Conservation (phyloP, 2,797 vertebrate species). For the Xiphophorus birchmanni region DNA sequence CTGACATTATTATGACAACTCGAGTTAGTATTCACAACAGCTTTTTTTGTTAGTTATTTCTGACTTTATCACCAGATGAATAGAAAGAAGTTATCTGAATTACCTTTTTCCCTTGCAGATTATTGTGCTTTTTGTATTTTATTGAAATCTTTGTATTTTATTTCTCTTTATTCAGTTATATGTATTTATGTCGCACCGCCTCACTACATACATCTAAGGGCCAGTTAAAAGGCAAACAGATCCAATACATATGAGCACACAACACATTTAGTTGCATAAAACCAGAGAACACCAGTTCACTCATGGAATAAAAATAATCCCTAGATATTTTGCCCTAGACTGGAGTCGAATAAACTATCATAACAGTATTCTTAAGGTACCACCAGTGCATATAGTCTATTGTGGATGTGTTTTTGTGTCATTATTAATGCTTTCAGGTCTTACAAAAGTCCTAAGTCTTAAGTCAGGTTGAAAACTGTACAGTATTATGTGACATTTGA, state of each 20-base stretch:
- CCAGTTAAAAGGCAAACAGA: not conserved
- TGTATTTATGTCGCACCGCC: not conserved
- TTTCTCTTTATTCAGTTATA: not conserved
- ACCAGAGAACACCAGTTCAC: not conserved
- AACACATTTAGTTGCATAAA: not conserved
- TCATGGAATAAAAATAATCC: not conserved
- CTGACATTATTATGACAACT: conserved; percentile 13
- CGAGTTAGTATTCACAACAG: conserved; percentile 3
- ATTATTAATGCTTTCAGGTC: conserved; percentile 10
- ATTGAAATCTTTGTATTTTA: not conserved
- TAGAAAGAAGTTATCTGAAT: conserved; percentile 1
- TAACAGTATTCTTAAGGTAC: conserved; percentile 7
- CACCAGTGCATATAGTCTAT: conserved; percentile 7
- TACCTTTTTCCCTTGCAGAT: not conserved
- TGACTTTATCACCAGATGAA: conserved; percentile 22
- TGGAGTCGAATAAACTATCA: not conserved
- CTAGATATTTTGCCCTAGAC: not conserved
- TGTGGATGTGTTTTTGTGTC: conserved; percentile 1
- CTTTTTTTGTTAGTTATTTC: conserved; percentile 27
- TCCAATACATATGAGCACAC: not conserved
- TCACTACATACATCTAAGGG: not conserved
- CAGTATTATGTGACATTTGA: conserved; percentile 42
- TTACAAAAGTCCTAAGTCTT: conserved; percentile 45
- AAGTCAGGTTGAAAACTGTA: conserved; percentile 27
- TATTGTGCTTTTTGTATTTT: not conserved